Evolutionary conservation across 2,113 vertebrate species (phyloP), one percentile per base, ranked within the genome.

Genomic region (Spermophilus dauricus): DNA sequence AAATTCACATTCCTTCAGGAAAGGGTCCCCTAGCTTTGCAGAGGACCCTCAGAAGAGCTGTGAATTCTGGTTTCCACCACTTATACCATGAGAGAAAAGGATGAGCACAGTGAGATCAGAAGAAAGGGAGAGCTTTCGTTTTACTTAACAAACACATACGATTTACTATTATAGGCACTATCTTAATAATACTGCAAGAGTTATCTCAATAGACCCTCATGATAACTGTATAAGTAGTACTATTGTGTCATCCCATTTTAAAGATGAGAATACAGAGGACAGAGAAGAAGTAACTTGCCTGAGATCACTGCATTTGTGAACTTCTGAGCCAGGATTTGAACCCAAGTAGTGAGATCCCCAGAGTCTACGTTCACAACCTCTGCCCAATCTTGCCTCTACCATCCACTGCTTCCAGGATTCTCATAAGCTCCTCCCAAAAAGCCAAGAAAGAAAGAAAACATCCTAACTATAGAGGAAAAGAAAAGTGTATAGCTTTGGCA

Each of bases 121-220:
- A 42, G 18, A n/a, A 32, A n/a, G n/a, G 8, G 3, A 39, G 32
- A 65, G 1, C n/a, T 17, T 72, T 89, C 32, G 34, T 61, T 91
- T 96, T 73, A 89, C 34, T 94, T 56, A 73, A 45, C 10, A 63
- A 96, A 48, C 28, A 73, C 39, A 63, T 61, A 63, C 10, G 32
- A 83, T 6, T 82, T 48, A n/a, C 5, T 45, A 63, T 78, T 89
- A 70, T 34, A 73, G 42, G 24, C 4, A 67, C 14, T 73, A 26
- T 92, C 76, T 85, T 85, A 86, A 92, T 10, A 67, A 70, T 42
- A 82, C 89, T 88, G 63, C 2, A 80, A 94, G 37, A 34, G 39
- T 48, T 67, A 18, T 56, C 20, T 81, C 30, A 81, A 26, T 53
- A 94, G 78, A 69, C 32, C 61, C 14, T 87, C 32, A 42, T 14